Conservation (phyloP, 2,888 invertebrate species). For the Oscheius onirici region DNA sequence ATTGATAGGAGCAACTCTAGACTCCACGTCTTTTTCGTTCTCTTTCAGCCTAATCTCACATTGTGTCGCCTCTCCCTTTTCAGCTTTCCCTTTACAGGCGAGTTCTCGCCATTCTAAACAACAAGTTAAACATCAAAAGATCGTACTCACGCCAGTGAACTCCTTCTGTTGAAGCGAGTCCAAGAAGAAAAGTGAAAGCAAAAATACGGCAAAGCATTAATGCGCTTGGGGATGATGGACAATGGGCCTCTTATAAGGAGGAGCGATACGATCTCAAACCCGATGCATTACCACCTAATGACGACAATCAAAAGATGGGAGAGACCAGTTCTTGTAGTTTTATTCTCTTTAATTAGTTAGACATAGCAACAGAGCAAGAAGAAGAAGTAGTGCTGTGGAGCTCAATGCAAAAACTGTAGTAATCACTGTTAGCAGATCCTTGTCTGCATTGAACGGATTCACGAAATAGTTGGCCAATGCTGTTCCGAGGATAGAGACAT, state of each 20-base stretch:
- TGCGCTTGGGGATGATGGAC: neutral
- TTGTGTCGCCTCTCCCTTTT: constrained; percentile 52
- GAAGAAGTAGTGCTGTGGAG: neutral
- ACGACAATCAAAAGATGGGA: neutral
- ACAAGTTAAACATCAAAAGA: neutral
- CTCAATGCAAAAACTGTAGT: neutral
- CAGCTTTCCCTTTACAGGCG: constrained; percentile 52
- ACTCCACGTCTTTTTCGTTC: constrained; percentile 56
- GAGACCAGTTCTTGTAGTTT: neutral
- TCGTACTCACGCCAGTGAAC: constrained; percentile 62
- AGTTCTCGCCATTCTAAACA: constrained; percentile 67
- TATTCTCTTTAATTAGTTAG: neutral
- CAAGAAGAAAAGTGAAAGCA: constrained; percentile 10
- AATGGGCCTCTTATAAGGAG: constrained; percentile 3
- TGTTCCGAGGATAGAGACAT: no score
- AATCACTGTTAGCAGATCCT: neutral
- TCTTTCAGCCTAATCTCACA: constrained; percentile 63
- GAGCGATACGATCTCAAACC: constrained; percentile 17
- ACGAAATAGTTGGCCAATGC: no score
- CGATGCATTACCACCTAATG: constrained; percentile 22
- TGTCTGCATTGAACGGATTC: no score
- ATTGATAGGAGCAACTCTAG: constrained; percentile 51
- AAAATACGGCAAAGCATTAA: neutral
- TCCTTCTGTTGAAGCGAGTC: constrained; percentile 13
- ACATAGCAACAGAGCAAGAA: neutral